These are phyloP conservation scores for Procambarus virginalis DNA, from an alignment of 1,140 invertebrate genomes.

Conservation along the genomic window DNA sequence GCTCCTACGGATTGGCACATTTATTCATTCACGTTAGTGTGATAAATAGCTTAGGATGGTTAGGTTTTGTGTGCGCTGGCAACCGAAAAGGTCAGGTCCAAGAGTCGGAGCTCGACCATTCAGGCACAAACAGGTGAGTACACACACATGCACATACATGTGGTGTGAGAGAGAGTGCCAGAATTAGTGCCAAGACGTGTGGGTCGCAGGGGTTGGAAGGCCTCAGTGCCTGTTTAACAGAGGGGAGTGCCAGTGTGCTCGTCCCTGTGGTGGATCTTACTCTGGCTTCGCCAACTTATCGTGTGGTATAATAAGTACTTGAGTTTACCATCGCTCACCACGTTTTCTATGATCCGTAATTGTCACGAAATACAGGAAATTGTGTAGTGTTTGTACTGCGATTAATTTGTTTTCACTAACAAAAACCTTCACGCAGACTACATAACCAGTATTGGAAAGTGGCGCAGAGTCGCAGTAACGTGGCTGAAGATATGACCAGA, in stretches of 20 bases:
- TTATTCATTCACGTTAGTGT: no score
- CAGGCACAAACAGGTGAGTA: neutral
- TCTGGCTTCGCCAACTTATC: neutral
- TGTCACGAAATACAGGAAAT: neutral
- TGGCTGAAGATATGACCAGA: no score
- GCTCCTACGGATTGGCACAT: no score
- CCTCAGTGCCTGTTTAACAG: neutral
- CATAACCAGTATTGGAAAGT: no score
- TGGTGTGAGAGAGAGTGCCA: conserved; percentile 4
- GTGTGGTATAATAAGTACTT: neutral
- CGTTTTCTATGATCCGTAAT: neutral
- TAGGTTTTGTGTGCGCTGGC: no score
- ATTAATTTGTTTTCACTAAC: no score
- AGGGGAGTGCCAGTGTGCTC: neutral
- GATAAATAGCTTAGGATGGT: no score
- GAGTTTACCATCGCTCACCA: neutral
- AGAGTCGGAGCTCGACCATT: no score
- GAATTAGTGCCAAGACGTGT: conserved; percentile 14
- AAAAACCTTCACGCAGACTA: no score
- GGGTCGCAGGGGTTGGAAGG: neutral
- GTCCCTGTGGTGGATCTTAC: neutral
- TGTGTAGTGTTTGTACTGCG: no score
- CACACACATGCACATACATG: neutral
- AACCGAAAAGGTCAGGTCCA: no score
- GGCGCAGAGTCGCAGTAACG: no score